Percentiles rank a stretch among this genome's conserved stretches.
These are phyloP conservation scores for Eupsittula cactorum DNA, from an alignment of 2,113 vertebrate genomes.

Conservation along the genomic window DNA sequence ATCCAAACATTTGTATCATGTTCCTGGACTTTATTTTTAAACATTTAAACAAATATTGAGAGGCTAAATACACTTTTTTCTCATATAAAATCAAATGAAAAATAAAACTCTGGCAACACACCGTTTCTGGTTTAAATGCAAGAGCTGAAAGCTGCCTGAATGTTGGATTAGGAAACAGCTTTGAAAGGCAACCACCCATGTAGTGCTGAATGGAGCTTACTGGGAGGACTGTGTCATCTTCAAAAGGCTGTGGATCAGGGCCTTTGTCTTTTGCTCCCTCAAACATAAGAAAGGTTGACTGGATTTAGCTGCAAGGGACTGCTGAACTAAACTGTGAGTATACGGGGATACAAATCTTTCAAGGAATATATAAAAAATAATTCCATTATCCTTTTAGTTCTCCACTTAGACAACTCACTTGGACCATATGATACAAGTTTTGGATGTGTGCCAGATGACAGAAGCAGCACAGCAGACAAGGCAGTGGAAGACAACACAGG, in stretches of 20 bases:
- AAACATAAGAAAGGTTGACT: not conserved
- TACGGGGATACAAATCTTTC: not conserved
- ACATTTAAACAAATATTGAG: not conserved
- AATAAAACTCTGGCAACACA: not conserved
- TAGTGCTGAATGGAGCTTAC: not conserved
- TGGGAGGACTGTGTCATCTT: not conserved
- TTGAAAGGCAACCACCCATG: not conserved
- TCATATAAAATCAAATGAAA: not conserved
- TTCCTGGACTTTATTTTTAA: not conserved
- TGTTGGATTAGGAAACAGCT: not conserved
- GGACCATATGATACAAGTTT: conserved; percentile 70
- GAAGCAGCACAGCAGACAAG: conserved; percentile 39
- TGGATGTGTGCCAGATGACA: conserved; percentile 75
- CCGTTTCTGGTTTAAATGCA: not conserved
- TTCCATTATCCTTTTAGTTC: conserved; percentile 73
- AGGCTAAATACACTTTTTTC: not conserved
- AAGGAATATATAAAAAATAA: not conserved
- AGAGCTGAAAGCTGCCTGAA: not conserved
- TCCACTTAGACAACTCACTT: conserved; percentile 80
- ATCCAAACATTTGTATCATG: not conserved
- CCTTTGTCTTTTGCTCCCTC: not conserved
- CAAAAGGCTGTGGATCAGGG: not conserved
- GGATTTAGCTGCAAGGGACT: not conserved
- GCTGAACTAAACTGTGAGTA: not conserved
- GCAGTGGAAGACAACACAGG: not conserved